phyloP scores from a whole-genome alignment of 2,113 vertebrate genomes.

The Sylvia atricapilla region DNA sequence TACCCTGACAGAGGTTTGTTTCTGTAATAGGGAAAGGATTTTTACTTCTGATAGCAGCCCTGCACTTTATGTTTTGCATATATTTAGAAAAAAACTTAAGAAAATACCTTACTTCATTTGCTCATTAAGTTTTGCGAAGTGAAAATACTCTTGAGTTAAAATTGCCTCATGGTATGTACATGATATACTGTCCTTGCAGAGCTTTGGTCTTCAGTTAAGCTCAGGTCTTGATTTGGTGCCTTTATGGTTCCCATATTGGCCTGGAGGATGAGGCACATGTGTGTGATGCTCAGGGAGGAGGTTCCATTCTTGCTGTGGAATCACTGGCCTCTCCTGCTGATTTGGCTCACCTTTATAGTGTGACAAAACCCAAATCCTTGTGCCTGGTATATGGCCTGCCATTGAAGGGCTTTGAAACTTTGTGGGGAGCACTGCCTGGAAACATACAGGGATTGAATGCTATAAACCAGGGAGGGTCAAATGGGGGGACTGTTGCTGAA shows the following conservation, averaged over 20 bases:
- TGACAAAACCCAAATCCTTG: neutral
- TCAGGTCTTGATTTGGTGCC: neutral
- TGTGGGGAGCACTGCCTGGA: neutral
- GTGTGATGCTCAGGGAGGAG: neutral
- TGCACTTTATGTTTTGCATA: neutral
- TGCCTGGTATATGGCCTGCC: neutral
- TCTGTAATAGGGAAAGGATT: neutral
- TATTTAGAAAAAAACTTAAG: neutral
- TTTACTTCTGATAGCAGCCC: neutral
- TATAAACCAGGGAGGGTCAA: neutral
- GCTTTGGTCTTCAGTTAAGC: neutral
- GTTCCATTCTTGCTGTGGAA: neutral
- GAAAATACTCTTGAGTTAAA: neutral
- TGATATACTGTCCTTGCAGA: neutral
- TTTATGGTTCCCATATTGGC: neutral
- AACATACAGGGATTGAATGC: neutral
- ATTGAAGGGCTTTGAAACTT: neutral
- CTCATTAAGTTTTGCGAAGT: neutral
- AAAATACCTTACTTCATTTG: neutral
- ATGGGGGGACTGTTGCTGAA: accelerated
- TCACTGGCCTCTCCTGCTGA: neutral
- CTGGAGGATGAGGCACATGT: accelerated
- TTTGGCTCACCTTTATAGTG: neutral
- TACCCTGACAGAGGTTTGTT: neutral
- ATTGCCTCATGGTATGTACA: neutral